Percentiles rank a stretch among this genome's conserved stretches.
Conservation (phyloP, 2,888 invertebrate species). For the Andricus curvator region DNA sequence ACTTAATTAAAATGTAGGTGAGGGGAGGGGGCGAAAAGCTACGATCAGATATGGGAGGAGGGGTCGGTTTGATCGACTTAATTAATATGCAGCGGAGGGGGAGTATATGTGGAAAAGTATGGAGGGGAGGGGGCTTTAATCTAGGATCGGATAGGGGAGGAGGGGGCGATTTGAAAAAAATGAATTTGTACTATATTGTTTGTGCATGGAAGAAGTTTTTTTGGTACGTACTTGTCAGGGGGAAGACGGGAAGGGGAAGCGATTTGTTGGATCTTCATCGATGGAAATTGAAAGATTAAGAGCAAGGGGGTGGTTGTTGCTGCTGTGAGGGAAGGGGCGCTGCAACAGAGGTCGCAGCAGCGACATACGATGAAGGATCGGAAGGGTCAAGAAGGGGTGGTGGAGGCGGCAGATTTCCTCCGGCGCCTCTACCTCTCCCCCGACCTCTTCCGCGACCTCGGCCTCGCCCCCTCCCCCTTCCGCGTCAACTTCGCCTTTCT, state of each 20-base stretch:
- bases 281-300: conserved; percentile 60
- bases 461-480: conserved; percentile 90
- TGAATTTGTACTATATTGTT: conserved; percentile 7
- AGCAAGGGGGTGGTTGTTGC: conserved; percentile 74
- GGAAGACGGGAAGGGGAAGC: not conserved
- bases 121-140: no score
- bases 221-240: not conserved
- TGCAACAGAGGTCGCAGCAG: conserved; percentile 69
- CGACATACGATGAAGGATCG: conserved; percentile 74
- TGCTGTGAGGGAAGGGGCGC: conserved; percentile 77
- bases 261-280: conserved; percentile 28
- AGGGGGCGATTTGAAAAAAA: no score
- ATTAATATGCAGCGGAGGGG: no score
- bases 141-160: no score
- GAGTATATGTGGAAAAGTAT: no score
- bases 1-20: no score
- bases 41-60: no score
- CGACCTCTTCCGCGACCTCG: conserved; percentile 87
- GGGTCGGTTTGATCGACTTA: no score
- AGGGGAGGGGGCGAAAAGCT: no score
- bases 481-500: conserved; percentile 92
- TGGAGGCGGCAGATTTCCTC: conserved; percentile 72
- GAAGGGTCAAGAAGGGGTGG: conserved; percentile 74
- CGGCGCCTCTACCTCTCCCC: conserved; percentile 87
- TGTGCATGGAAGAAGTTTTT: not conserved